Evolutionary conservation across 2,888 invertebrate genomes (phyloP).

Genomic region (Deilephila porcellus): DNA sequence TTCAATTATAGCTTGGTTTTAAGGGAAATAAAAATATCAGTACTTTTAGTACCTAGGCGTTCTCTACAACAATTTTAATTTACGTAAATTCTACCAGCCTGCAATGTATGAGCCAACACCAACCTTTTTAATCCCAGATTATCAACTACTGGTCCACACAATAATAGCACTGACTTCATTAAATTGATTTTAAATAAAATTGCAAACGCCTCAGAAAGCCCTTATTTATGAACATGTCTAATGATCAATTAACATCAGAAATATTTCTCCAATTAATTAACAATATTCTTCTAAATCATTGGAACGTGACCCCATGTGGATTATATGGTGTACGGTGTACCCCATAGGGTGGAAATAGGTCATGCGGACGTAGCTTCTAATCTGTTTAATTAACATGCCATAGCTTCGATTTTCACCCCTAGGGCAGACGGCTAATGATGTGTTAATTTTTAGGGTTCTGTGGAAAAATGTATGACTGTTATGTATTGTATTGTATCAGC

Average conservation of each 20-base stretch:
- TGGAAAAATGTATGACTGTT: background rate
- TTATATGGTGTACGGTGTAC: constrained; percentile 57
- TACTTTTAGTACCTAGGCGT: too few relatives aligned
- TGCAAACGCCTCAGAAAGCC: too few relatives aligned
- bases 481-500: too few relatives aligned
- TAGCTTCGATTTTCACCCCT: constrained; percentile 74
- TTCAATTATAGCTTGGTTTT: too few relatives aligned
- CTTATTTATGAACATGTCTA: background rate
- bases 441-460: constrained; percentile 59
- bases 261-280: constrained; percentile 79
- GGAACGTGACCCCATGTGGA: constrained; percentile 49
- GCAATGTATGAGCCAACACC: too few relatives aligned
- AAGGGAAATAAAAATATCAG: too few relatives aligned
- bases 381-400: constrained; percentile 81
- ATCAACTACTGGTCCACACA: too few relatives aligned
- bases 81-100: too few relatives aligned
- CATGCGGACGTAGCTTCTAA: constrained; percentile 72
- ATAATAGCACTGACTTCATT: too few relatives aligned
- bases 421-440: constrained; percentile 68
- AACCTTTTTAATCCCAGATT: too few relatives aligned
- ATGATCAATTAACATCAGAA: constrained; percentile 63
- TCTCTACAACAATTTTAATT: too few relatives aligned
- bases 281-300: constrained; percentile 77
- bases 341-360: constrained; percentile 76
- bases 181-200: too few relatives aligned